Evolutionary conservation across 2,888 invertebrate genomes (phyloP).

Genomic region (Dryadula phaetusa): DNA sequence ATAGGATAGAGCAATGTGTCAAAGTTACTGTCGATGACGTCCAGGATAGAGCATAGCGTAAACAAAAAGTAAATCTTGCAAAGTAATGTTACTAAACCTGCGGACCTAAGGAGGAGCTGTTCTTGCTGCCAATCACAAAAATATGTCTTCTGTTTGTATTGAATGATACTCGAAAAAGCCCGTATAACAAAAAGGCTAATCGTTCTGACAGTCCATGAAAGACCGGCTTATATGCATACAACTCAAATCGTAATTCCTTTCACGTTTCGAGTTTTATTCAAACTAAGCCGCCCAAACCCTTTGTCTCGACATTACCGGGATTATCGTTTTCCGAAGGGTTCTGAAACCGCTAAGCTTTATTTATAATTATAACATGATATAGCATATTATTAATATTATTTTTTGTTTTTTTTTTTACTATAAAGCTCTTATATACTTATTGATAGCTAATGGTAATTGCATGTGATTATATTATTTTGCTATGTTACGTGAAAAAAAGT

Average conservation of each 20-base stretch:
- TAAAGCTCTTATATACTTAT: too few species aligned
- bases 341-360: constrained; percentile 47
- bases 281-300: constrained; percentile 79
- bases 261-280: constrained; percentile 79
- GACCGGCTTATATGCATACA: constrained; percentile 41
- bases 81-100: too few species aligned
- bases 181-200: constrained; percentile 25
- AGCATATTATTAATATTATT: not conserved
- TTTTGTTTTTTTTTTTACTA: too few species aligned
- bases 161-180: not conserved
- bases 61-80: too few species aligned
- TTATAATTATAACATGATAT: constrained; percentile 47
- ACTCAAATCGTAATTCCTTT: constrained; percentile 62
- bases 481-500: too few species aligned
- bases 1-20: too few species aligned
- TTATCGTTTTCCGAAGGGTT: constrained; percentile 63
- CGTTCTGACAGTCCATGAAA: constrained; percentile 28
- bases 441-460: too few species aligned
- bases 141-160: not conserved
- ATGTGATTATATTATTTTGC: too few species aligned
- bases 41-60: too few species aligned
- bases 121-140: too few species aligned
- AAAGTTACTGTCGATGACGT: too few species aligned
- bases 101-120: too few species aligned
- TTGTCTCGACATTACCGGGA: constrained; percentile 70